Evolutionary conservation across 2,888 invertebrate species (phyloP).

Genomic region (Barypeithes pellucidus): DNA sequence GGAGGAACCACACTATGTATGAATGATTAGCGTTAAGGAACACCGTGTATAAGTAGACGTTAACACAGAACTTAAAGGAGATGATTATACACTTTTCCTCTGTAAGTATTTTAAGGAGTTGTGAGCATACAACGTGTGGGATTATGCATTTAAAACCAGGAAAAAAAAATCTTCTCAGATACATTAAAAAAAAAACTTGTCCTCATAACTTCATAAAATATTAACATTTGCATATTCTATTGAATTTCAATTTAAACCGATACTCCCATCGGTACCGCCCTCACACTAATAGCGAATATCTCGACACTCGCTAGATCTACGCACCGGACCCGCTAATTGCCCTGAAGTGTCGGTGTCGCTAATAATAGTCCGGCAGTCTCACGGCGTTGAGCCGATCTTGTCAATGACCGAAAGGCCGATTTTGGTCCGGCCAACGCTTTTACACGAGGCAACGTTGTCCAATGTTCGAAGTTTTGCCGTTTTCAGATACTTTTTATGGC

Average conservation of each 20-base stretch:
- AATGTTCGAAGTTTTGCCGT: too few relatives aligned
- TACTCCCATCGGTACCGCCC: constrained; percentile 34
- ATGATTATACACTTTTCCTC: too few relatives aligned
- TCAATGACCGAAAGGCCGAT: constrained; percentile 41
- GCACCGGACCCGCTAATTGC: constrained; percentile 46
- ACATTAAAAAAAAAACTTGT: constrained; percentile 14
- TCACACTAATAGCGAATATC: constrained; percentile 30
- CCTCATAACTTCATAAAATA: background rate
- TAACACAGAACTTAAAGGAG: too few relatives aligned
- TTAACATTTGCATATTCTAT: constrained; percentile 44
- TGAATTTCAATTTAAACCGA: constrained; percentile 41
- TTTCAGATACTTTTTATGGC: background rate
- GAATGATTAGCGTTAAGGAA: too few relatives aligned
- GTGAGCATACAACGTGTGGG: background rate
- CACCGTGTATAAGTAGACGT: too few relatives aligned
- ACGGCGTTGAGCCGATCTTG: constrained; percentile 36
- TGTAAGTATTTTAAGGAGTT: background rate
- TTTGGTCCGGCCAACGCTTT: constrained; percentile 21
- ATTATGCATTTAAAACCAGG: background rate
- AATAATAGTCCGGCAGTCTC: constrained; percentile 47
- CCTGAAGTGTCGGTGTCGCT: constrained; percentile 49
- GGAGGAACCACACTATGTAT: too few relatives aligned
- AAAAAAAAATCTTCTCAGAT: background rate
- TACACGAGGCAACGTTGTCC: too few relatives aligned
- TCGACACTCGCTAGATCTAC: constrained; percentile 35